Percentiles rank a stretch among this genome's conserved stretches.
Conservation (phyloP, 2,797 vertebrate genomes). For the Remorina albescens region DNA sequence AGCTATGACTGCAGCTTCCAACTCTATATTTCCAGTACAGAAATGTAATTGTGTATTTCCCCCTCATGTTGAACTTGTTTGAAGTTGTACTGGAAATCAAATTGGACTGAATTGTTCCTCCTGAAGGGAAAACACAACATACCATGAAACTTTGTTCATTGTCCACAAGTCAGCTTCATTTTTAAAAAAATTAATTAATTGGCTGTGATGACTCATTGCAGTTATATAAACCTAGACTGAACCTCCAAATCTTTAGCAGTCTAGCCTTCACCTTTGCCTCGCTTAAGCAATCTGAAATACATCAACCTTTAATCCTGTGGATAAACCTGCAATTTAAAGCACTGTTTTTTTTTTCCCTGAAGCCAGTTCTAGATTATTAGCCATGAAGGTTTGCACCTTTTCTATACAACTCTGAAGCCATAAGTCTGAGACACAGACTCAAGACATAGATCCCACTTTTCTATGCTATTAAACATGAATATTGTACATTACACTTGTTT, state of each 20-base stretch:
- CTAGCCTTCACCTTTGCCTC: conserved; percentile 23
- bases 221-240: conserved; percentile 8
- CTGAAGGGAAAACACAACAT: neutral
- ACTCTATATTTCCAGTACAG: neutral
- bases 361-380: conserved; percentile 11
- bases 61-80: neutral
- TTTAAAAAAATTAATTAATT: neutral
- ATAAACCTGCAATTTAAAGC: conserved; percentile 5
- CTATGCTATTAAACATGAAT: conserved; percentile 37
- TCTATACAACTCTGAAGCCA: conserved; percentile 67
- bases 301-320: conserved; percentile 10
- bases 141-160: neutral
- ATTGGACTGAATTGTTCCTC: neutral
- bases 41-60: neutral
- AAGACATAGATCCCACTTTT: conserved; percentile 31
- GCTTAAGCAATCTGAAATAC: conserved; percentile 24
- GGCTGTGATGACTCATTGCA: conserved; percentile 1
- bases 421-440: conserved; percentile 59
- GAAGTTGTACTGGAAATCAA: neutral
- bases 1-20: neutral
- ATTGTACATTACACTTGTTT: conserved; percentile 59
- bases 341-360: neutral
- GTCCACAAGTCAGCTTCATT: neutral
- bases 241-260: conserved; percentile 1
- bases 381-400: conserved; percentile 37